Evolutionary conservation across 2,113 vertebrate species (phyloP).

Genomic region (Ceyx cyanopectus): DNA sequence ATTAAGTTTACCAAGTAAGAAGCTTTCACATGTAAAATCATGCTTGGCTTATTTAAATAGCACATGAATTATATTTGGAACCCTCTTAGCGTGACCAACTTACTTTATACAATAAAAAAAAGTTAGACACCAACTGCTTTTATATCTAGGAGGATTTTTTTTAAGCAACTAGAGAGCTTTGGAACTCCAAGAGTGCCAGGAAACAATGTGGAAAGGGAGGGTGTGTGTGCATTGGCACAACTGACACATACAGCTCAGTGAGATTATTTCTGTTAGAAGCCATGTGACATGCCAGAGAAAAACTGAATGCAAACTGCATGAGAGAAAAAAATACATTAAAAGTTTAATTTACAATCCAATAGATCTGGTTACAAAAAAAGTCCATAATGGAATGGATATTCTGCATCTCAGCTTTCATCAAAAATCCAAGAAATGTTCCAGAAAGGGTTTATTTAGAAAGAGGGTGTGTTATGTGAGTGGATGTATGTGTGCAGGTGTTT

Average conservation of each 20-base stretch:
- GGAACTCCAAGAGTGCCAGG: slow-evolving; percentile 19
- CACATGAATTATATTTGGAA: background rate
- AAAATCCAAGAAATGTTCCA: background rate
- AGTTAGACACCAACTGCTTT: background rate
- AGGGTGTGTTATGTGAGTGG: background rate
- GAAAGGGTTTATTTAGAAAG: background rate
- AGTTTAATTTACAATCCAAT: background rate
- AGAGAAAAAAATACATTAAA: background rate
- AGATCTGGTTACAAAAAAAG: background rate
- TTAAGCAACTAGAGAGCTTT: slow-evolving; percentile 7
- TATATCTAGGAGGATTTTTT: background rate
- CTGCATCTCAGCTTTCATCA: background rate
- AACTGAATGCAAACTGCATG: background rate
- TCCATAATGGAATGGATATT: background rate
- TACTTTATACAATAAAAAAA: background rate
- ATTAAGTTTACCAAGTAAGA: background rate
- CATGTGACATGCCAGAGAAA: background rate
- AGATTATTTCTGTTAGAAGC: slow-evolving; percentile 17
- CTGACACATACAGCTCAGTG: slow-evolving; percentile 2
- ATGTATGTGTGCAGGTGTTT: rapidly evolving
- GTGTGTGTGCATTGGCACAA: slow-evolving; percentile 64
- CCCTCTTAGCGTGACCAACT: background rate
- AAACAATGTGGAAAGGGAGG: slow-evolving; percentile 56
- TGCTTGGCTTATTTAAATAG: background rate
- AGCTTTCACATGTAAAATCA: background rate